phyloP scores from a whole-genome alignment of 2,113 vertebrate genomes.

The Rhea pennata region DNA sequence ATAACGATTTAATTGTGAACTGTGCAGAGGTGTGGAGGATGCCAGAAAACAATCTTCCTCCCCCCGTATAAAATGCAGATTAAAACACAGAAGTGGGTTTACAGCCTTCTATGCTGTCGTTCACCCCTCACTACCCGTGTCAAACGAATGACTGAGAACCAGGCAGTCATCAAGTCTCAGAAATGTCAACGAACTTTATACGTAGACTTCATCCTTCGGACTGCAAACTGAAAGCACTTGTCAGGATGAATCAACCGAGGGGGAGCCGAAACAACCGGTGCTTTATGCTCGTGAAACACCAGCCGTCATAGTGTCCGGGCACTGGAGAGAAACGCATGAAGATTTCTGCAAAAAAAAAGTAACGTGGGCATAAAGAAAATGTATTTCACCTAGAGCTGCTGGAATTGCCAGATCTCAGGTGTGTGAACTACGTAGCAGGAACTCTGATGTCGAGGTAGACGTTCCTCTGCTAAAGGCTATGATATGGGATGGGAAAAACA shows the following conservation, averaged over 20 bases:
- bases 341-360: not conserved
- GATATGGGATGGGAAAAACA: not conserved
- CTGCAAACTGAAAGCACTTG: not conserved
- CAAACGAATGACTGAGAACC: not conserved
- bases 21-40: not conserved
- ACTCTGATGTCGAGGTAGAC: not conserved
- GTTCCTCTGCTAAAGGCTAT: not conserved
- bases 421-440: not conserved
- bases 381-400: not conserved
- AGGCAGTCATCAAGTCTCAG: not conserved
- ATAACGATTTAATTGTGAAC: conserved; percentile 31
- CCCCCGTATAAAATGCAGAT: not conserved
- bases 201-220: not conserved
- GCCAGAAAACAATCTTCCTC: not conserved
- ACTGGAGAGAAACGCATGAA: not conserved
- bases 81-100: not conserved
- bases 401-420: not conserved
- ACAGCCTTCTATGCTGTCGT: not conserved
- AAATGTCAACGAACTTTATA: not conserved
- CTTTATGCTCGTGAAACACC: not conserved
- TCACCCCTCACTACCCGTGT: not conserved
- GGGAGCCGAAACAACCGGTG: not conserved
- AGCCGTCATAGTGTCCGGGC: not conserved
- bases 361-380: not conserved
- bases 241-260: not conserved